A percentile compares a stretch with the other conserved stretches of the same genome.
These are phyloP conservation scores for Anser brachyrhynchus DNA, from an alignment of 2,113 vertebrate species.

Conservation along the genomic window DNA sequence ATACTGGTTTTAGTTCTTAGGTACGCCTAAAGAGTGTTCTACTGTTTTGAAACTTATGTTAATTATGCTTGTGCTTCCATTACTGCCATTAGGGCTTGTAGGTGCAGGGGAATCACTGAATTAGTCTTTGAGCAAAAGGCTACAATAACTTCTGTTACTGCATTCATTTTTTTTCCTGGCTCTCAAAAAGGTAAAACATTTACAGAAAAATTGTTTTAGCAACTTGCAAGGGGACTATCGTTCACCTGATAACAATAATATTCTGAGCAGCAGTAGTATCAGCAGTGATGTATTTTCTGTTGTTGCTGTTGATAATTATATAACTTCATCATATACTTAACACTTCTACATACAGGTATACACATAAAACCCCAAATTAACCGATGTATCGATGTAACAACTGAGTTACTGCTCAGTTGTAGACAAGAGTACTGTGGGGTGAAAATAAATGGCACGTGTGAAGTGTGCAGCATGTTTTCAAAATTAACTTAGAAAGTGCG, in stretches of 20 bases:
- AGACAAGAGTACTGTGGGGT: not conserved
- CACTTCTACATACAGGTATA: not conserved
- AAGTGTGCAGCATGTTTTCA: not conserved
- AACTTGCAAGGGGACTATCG: not conserved
- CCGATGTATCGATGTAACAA: not conserved
- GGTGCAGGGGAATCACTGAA: not conserved
- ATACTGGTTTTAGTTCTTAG: not conserved
- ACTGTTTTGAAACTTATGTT: not conserved
- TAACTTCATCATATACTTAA: not conserved
- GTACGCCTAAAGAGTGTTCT: not conserved
- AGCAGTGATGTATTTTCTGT: accelerated
- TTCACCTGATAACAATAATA: not conserved
- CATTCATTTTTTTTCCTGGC: not conserved
- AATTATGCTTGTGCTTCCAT: not conserved
- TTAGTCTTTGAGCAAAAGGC: not conserved
- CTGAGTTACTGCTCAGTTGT: not conserved
- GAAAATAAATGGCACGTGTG: not conserved
- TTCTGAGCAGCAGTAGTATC: not conserved
- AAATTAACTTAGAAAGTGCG: not conserved
- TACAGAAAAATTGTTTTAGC: not conserved
- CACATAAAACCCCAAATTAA: not conserved
- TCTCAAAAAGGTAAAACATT: not conserved
- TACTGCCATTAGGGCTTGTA: not conserved
- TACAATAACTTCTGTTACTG: not conserved
- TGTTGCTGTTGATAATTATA: not conserved